Conservation (phyloP, 2,113 vertebrate genomes). For the Datnioides undecimradiatus region DNA sequence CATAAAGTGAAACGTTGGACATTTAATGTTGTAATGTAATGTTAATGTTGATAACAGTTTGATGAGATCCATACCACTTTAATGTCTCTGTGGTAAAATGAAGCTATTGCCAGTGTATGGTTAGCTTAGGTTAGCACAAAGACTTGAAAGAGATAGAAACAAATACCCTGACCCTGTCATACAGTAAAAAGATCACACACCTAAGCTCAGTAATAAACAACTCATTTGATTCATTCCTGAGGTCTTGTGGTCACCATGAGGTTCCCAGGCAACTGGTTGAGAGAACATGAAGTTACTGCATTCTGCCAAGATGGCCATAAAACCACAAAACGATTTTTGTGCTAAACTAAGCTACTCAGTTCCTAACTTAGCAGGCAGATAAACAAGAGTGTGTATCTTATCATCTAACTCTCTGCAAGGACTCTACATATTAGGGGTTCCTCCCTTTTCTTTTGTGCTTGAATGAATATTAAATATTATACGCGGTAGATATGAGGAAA, state of each 20-base stretch:
- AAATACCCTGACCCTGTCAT: background rate
- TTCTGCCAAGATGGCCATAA: background rate
- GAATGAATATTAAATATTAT: background rate
- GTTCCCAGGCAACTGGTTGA: background rate
- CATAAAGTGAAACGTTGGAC: background rate
- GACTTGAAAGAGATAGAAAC: background rate
- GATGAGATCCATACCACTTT: background rate
- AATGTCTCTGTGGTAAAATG: background rate
- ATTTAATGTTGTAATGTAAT: too few relatives aligned
- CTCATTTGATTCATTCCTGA: background rate
- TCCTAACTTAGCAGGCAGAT: too few relatives aligned
- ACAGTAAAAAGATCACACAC: background rate
- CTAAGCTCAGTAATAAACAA: background rate
- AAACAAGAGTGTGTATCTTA: too few relatives aligned
- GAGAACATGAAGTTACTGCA: background rate
- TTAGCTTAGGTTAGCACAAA: background rate
- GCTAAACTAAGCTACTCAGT: too few relatives aligned
- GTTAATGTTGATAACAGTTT: background rate
- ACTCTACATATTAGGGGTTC: background rate
- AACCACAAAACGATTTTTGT: background rate
- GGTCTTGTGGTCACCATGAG: background rate
- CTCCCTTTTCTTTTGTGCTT: too few relatives aligned
- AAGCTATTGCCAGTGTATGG: background rate
- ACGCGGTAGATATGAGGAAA: background rate
- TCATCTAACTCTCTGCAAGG: too few relatives aligned